A percentile compares a stretch with the other conserved stretches of the same genome.
Conservation (phyloP, 1,140 invertebrate species). For the Conopomorpha cramerella region DNA sequence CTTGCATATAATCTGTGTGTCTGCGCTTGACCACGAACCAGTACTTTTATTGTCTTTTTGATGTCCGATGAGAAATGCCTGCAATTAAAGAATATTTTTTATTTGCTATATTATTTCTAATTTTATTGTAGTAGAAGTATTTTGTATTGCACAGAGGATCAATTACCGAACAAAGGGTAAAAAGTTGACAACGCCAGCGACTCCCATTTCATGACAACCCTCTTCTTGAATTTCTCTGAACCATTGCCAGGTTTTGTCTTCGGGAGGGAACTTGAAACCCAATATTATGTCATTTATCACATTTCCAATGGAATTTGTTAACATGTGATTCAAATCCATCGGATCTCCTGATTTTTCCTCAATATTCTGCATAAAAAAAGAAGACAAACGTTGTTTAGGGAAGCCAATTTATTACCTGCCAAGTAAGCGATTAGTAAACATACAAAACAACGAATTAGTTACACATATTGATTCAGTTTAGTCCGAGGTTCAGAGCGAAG, state of each 20-base stretch:
- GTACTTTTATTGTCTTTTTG: slow-evolving; percentile 33
- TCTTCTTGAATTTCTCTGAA: slow-evolving; percentile 76
- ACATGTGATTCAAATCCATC: slow-evolving; percentile 25
- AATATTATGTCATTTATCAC: slow-evolving; percentile 78
- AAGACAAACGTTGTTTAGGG: too few relatives aligned
- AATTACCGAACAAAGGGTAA: slow-evolving; percentile 76
- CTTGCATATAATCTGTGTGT: slow-evolving; percentile 74
- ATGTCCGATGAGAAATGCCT: slow-evolving; percentile 40
- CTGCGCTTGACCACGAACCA: slow-evolving; percentile 68
- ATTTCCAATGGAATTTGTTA: slow-evolving; percentile 78
- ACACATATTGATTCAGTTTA: too few relatives aligned
- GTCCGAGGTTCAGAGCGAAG: too few relatives aligned
- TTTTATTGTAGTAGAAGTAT: not conserved
- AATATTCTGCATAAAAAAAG: slow-evolving; percentile 27
- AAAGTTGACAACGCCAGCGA: slow-evolving; percentile 82
- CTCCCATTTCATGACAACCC: slow-evolving; percentile 76
- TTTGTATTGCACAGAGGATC: slow-evolving; percentile 2
- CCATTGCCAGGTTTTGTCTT: slow-evolving; percentile 76
- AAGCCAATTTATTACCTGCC: too few relatives aligned
- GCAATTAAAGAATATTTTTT: slow-evolving; percentile 1
- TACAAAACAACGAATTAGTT: too few relatives aligned
- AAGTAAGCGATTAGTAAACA: too few relatives aligned
- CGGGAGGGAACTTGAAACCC: slow-evolving; percentile 68
- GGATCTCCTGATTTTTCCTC: slow-evolving; percentile 18
- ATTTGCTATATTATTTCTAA: not conserved